phyloP scores from a whole-genome alignment of 2,113 vertebrate species.

The Sisor rabdophorus region DNA sequence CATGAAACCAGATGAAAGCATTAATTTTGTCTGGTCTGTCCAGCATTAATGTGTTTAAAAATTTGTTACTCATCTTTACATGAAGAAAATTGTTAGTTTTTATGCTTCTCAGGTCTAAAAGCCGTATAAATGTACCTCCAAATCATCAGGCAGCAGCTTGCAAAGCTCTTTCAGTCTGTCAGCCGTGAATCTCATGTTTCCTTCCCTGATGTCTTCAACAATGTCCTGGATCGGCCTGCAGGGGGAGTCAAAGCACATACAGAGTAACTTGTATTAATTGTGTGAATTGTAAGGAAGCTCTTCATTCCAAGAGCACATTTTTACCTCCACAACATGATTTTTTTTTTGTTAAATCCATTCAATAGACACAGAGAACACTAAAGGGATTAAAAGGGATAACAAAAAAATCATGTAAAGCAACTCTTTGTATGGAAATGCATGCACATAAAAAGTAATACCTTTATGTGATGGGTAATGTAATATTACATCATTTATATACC shows the following conservation, averaged over 20 bases:
- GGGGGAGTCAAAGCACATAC: conserved; percentile 39
- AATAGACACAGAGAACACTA: too few relatives aligned
- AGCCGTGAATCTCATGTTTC: conserved; percentile 62
- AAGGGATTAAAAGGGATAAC: background rate
- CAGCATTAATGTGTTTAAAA: background rate
- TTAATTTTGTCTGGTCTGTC: background rate
- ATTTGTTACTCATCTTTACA: background rate
- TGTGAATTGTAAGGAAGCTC: too few relatives aligned
- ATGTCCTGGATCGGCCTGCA: conserved; percentile 63
- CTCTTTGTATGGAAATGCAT: background rate
- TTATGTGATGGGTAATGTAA: too few relatives aligned
- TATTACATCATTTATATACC: background rate
- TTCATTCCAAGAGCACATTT: background rate
- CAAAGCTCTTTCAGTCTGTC: conserved; percentile 73
- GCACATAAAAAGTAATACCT: background rate
- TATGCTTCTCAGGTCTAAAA: background rate
- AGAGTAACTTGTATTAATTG: background rate
- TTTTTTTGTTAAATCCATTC: background rate
- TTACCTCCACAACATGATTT: background rate
- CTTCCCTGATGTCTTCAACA: conserved; percentile 64
- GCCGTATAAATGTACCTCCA: conserved; percentile 63
- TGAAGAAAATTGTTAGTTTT: background rate
- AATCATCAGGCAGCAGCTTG: conserved; percentile 71
- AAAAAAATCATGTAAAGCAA: background rate
- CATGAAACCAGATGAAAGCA: background rate